A percentile compares a stretch with the other conserved stretches of the same genome.
phyloP scores from a whole-genome alignment of 2,113 vertebrate genomes.

The Catharus bicknelli region DNA sequence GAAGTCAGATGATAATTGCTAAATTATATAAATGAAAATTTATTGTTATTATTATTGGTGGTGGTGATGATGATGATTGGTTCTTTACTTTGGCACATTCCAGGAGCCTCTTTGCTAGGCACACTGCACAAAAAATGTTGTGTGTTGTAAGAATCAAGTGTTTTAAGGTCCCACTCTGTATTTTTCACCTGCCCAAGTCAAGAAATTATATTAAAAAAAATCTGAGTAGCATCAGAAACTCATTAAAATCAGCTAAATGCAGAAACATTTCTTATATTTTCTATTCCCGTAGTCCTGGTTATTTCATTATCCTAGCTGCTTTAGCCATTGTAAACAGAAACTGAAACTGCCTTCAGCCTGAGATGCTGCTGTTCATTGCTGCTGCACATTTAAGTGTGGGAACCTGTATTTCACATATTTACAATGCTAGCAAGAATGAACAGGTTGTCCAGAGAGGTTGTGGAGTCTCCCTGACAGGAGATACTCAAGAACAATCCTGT shows the following conservation, averaged over 20 bases:
- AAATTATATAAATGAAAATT: neutral
- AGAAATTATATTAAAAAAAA: neutral
- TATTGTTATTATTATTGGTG: neutral
- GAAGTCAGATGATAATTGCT: neutral
- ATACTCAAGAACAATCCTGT: neutral
- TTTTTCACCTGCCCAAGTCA: neutral
- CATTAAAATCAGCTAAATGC: neutral
- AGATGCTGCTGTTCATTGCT: neutral
- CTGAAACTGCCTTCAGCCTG: neutral
- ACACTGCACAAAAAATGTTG: neutral
- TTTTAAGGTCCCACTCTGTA: neutral
- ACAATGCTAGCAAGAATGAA: neutral
- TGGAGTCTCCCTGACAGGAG: neutral
- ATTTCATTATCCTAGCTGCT: neutral
- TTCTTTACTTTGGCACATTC: neutral
- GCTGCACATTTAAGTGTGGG: neutral
- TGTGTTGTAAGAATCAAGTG: neutral
- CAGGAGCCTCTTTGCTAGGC: neutral
- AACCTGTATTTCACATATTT: neutral
- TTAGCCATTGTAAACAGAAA: neutral
- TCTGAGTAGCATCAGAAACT: neutral
- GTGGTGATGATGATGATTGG: neutral
- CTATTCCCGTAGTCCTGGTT: neutral
- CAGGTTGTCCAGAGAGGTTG: neutral
- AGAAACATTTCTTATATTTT: neutral